Conservation (phyloP, 2,113 vertebrate genomes). For the Indri indri region DNA sequence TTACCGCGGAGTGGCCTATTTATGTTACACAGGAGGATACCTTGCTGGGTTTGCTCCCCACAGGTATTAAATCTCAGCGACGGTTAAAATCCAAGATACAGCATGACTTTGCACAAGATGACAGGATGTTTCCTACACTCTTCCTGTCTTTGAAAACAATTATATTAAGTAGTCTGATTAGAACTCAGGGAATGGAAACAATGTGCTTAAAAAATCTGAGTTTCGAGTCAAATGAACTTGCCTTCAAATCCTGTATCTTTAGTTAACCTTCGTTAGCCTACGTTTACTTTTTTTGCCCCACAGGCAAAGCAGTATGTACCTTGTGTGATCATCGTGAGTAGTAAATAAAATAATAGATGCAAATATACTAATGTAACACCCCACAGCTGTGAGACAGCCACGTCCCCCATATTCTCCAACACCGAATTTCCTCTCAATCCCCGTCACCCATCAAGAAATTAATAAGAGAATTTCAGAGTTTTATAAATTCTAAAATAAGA, state of each 20-base stretch:
- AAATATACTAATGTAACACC: background rate
- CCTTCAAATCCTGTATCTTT: background rate
- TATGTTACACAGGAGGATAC: slow-evolving; percentile 35
- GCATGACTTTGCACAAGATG: slow-evolving; percentile 18
- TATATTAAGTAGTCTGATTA: background rate
- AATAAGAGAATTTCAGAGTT: background rate
- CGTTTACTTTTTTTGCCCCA: background rate
- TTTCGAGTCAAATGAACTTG: background rate
- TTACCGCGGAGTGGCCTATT: slow-evolving; percentile 55
- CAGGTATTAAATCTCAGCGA: slow-evolving; percentile 58
- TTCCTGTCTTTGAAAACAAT: background rate
- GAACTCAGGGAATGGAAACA: background rate
- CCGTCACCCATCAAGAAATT: background rate
- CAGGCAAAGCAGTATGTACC: background rate
- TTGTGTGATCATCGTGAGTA: background rate
- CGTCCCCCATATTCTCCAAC: background rate
- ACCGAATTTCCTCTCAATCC: background rate
- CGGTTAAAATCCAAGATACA: slow-evolving; percentile 52
- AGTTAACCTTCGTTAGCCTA: background rate
- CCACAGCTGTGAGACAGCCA: background rate
- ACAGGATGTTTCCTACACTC: slow-evolving; percentile 45
- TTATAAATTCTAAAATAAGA: background rate
- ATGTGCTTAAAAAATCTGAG: background rate
- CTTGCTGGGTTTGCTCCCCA: background rate
- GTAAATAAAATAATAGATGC: background rate